Evolutionary conservation across 2,888 invertebrate species (phyloP), one percentile per base, ranked within the genome.

Genomic region (Brachyopa scutellaris): DNA sequence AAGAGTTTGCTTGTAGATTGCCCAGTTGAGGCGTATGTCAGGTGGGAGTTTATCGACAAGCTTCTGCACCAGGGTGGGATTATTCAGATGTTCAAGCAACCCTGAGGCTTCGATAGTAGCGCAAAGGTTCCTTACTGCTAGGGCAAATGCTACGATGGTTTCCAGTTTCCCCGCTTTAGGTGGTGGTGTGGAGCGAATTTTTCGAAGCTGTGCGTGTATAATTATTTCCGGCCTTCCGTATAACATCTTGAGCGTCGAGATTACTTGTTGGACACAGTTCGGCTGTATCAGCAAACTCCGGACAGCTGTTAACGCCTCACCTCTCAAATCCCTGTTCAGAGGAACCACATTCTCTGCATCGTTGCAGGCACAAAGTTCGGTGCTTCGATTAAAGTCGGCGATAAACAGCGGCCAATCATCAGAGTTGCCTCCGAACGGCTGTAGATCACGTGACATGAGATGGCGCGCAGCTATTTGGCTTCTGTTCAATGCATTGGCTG

Each of bases 41-140:
- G 62, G 19, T 1, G 69, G 69, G 5, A 78, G 42, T 29, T 70
- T 77, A 2, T 69, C 69, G 9, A 53, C 33, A 9, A 78, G 55
- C 26, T 70, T 62, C 15, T 64, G 57, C 8, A 64, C 1, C 15
- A 76, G 19, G 9, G 23, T 49, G 2, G 76, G 51, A 53, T 61
- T 67, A 9, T 40, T 74, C 0, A 74, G 7, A 21, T 66, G 11
- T 2, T 42, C 26, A 2, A 13, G 7, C 4, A 66, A 5, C 1
- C 61, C 55, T 1, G 29, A 61, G 2, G 49, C 47, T 7, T 70
- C 55, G 1, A 72, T 21, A 1, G 55, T 33, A 1, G 70, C 23
- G 11, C 62, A 62, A 15, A 70, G 49, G 7, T 64, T 70, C 8
- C 70, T 23, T 1, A 77, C 47, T 8, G 38, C 29, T 26, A 70